Base-by-base conservation (phyloP, 2,888 invertebrate species). In the Epistrophe grossulariae region DNA sequence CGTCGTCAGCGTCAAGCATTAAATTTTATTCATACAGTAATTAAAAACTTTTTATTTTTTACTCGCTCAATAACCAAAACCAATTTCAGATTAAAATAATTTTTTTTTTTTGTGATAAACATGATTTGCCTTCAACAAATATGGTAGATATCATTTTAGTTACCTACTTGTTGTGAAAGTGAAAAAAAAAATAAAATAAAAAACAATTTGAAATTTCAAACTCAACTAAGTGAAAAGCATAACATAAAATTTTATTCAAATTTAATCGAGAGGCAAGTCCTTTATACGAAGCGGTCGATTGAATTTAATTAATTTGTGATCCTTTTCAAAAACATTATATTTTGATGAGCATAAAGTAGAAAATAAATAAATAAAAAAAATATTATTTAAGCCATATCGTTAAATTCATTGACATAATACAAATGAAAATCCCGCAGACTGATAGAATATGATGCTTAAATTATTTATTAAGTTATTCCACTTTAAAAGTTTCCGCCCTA, bases 271-370 rank as follows among this genome's bases (percentile, higher is more conserved):
- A 64, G 64, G 10, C 28, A 45, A 64, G 45, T 64, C 43, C 9
- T n/a, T 64, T 55, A 55, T 28, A 45, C 24, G 3, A 7, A 45
- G 64, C 45, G 28, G 64, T n/a, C 28, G 28, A 64, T 45, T 64
- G 24, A 64, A 64, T 64, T 45, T 64, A 64, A 64, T 64, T 64
- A 38, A 28, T 64, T 28, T 38, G n/a, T 24, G 62, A 64, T 24
- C 43, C 28, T 64, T 24, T 43, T 64, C 7, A 15, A 24, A 55
- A 55, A 55, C 15, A n/a, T n/a, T 59, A 35, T 35, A 17, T 11
- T 35, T 28, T 45, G 24, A 24, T 31, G 28, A 40, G 10, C 19
- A 17, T 11, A 35, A 35, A 24, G 13, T 35, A 17, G 13, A 35
- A 62, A 40, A n/a, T n/a, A n/a, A n/a, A n/a, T n/a, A 43, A 4